phyloP scores from a whole-genome alignment of 1,140 invertebrate species.

The Bombus soroeensis region DNA sequence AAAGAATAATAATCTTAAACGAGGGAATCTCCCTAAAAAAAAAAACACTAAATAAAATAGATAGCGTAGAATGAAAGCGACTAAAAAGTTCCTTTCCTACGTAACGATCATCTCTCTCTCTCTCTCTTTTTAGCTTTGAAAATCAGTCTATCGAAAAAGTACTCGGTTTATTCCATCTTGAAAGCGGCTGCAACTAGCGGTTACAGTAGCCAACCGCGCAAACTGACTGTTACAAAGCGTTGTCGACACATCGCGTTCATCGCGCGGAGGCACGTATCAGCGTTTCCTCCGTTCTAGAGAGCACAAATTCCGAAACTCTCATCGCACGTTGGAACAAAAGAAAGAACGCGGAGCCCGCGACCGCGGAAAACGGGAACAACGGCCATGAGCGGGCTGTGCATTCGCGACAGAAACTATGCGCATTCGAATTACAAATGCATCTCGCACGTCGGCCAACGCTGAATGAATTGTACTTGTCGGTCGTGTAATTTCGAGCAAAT shows the following conservation, averaged over 20 bases:
- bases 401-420: not conserved
- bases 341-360: not conserved
- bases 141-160: not conserved
- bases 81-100: not conserved
- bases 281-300: not conserved
- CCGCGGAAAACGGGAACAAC: not conserved
- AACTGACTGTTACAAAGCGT: not conserved
- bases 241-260: not conserved
- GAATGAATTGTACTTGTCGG: conserved; percentile 27
- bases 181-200: not conserved
- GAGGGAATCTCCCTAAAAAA: not conserved
- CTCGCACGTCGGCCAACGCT: not conserved
- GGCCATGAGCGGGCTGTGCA: no score
- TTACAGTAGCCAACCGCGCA: not conserved
- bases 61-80: rapidly evolving
- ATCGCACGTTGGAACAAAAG: not conserved
- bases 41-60: not conserved
- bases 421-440: conserved; percentile 18
- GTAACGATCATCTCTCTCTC: not conserved
- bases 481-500: conserved; percentile 4
- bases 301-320: conserved; percentile 7
- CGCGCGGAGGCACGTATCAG: not conserved
- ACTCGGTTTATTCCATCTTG: not conserved
- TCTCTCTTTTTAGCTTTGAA: not conserved
- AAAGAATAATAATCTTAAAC: no score